Evolutionary conservation across 37 sponge, comb jelly and placozoan species (phyloP).

Genomic region (Aplysina aerophoba): DNA sequence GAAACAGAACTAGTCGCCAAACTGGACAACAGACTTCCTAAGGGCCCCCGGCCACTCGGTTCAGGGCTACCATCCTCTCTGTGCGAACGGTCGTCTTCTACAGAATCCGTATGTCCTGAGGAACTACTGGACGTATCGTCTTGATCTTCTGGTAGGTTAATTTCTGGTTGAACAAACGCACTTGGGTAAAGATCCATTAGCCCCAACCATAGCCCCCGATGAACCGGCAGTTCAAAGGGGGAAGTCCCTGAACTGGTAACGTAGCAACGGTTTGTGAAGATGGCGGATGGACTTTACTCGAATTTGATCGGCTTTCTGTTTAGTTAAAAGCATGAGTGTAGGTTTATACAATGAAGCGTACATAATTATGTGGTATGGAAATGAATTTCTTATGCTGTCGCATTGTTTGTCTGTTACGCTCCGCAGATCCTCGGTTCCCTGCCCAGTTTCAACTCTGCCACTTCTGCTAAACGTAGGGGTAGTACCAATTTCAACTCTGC

Average conservation of each 20-base stretch:
- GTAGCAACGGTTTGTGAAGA: conserved; percentile 9
- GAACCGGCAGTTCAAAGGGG: not conserved
- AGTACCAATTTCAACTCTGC: not conserved
- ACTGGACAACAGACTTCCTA: not conserved
- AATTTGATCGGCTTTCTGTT: too few relatives aligned
- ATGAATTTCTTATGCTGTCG: not conserved
- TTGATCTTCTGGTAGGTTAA: not conserved
- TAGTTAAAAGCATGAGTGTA: too few relatives aligned
- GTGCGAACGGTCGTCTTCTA: not conserved
- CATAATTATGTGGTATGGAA: too few relatives aligned
- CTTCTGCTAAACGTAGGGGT: not conserved
- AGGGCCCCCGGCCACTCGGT: not conserved
- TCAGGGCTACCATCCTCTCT: not conserved
- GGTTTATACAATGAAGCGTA: not conserved
- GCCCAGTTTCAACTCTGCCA: not conserved
- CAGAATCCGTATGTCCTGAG: not conserved
- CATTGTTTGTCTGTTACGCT: not conserved
- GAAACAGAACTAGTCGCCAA: not conserved
- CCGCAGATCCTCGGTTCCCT: not conserved
- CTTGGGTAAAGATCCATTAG: conserved; percentile 30
- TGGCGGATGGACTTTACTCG: not conserved
- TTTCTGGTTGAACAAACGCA: conserved; percentile 18
- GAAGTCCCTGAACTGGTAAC: conserved; percentile 25
- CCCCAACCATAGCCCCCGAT: too few relatives aligned
- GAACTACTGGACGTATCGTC: not conserved